A percentile compares a stretch with the other conserved stretches of the same genome.
phyloP scores from a whole-genome alignment of 2,797 vertebrate species.

The Enoplosus armatus region DNA sequence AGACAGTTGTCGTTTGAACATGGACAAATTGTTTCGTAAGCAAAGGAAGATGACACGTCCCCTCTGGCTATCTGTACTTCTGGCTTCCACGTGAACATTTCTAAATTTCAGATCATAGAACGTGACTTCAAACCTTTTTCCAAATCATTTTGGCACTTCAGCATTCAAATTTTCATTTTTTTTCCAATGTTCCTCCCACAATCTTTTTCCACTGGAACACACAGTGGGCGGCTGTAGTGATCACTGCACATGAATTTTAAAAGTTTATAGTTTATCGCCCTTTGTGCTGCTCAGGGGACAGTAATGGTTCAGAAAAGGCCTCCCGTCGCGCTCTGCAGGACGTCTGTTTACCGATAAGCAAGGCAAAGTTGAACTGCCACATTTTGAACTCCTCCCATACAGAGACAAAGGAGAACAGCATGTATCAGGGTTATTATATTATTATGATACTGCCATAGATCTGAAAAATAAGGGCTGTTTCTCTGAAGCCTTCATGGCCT shows the following conservation, averaged over 20 bases:
- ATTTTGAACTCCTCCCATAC: constrained; percentile 5
- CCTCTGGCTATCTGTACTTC: background rate
- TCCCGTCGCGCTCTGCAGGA: constrained; percentile 3
- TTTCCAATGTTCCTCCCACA: background rate
- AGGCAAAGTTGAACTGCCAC: constrained; percentile 7
- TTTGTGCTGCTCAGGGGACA: constrained; percentile 13
- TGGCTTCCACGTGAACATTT: constrained; percentile 9
- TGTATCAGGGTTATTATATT: constrained; percentile 17
- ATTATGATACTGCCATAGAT: constrained; percentile 10
- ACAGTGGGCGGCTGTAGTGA: constrained; percentile 14
- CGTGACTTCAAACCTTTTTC: background rate
- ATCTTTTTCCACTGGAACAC: background rate
- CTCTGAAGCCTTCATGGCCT: constrained; percentile 50
- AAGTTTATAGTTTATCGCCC: constrained; percentile 1
- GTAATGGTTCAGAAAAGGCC: constrained; percentile 6
- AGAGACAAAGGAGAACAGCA: constrained; percentile 9
- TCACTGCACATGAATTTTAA: constrained; percentile 20
- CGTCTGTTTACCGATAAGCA: constrained; percentile 42
- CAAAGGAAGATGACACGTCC: background rate
- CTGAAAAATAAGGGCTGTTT: constrained; percentile 55
- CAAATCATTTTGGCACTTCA: background rate
- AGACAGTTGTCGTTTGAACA: background rate
- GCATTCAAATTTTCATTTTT: background rate
- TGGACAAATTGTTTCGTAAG: too few relatives aligned
- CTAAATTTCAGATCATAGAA: background rate